Conservation (phyloP, 2,797 vertebrate species). For the Eulemur coronatus region DNA sequence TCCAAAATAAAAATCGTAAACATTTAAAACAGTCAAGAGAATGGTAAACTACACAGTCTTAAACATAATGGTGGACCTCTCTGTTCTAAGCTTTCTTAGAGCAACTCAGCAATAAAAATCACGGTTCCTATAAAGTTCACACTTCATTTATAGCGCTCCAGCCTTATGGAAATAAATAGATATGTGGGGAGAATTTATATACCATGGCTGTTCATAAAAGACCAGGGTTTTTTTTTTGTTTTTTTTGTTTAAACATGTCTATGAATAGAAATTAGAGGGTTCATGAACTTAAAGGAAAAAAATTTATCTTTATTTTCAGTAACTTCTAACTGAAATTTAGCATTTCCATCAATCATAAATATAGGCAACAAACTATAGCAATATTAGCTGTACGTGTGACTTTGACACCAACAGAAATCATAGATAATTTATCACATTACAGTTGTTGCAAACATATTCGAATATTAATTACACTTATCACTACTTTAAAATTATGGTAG, state of each 20-base stretch:
- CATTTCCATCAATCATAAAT: neutral
- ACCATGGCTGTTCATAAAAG: neutral
- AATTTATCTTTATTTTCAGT: neutral
- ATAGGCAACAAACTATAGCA: neutral
- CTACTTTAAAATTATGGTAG: neutral
- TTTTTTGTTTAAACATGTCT: neutral
- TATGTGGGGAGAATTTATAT: neutral
- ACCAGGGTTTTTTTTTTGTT: neutral
- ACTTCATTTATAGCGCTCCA: neutral
- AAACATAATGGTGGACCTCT: neutral
- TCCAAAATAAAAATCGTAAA: neutral
- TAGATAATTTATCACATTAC: neutral
- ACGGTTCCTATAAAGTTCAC: neutral
- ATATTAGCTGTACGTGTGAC: neutral
- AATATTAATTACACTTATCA: neutral
- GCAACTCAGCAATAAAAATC: neutral
- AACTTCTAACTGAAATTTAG: slow-evolving; percentile 4
- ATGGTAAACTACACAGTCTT: neutral
- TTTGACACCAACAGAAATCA: neutral
- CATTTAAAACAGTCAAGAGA: neutral
- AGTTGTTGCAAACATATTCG: neutral
- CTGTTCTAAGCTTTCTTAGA: neutral
- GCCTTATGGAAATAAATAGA: neutral
- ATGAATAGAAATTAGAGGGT: neutral
- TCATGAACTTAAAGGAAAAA: neutral